Base-by-base conservation (phyloP, 2,113 vertebrate genomes). In the Chrysemys picta region DNA sequence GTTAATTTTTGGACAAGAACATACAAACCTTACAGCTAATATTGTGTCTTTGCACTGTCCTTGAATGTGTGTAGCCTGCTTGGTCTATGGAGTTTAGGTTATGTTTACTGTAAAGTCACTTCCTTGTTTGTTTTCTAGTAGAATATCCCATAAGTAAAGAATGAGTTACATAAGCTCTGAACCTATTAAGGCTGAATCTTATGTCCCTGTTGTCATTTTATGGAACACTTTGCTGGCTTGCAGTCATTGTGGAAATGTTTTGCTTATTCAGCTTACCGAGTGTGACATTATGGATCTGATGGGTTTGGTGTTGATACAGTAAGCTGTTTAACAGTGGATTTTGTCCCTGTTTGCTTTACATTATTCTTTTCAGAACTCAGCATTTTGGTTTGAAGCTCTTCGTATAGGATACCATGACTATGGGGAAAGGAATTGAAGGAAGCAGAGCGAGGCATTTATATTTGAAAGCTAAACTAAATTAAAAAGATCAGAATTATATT, bases 191-290 rank as follows among this genome's bases (percentile, higher is more conserved):
- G 53, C 65, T 96, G 95, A 96, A 79, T 96, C 97, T 94, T 93
- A 82, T 97, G 93, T 97, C 96, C 96, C 96, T 94, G 93, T 49
- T 96, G 97, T 95, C 92, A 96, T 96, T 94, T 97, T 92, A 94
- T 10, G 84, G 92, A 93, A 82, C 1, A 8, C 95, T 95, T 91
- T 96, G 82, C 86, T 96, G 91, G 92, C 96, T 96, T 85, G 94
- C 93, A 96, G 84, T 97, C 94, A 12, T 83, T 1, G 80, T 91
- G 91, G 84, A 85, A 95, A 91, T 52, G 89, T 84, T 96, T 93
- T 1, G 31, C 57, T 85, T 47, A n/a, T 91, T 96, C 94, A 96
- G 96, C 94, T 97, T 93, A 76, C 82, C 69, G 96, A 93, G 84
- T 79, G 53, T 95, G 94, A 89, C 93, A 85, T 83, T 79, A 94